Conservation (phyloP, 2,797 vertebrate species). For the Hapalemur alaotrensis region DNA sequence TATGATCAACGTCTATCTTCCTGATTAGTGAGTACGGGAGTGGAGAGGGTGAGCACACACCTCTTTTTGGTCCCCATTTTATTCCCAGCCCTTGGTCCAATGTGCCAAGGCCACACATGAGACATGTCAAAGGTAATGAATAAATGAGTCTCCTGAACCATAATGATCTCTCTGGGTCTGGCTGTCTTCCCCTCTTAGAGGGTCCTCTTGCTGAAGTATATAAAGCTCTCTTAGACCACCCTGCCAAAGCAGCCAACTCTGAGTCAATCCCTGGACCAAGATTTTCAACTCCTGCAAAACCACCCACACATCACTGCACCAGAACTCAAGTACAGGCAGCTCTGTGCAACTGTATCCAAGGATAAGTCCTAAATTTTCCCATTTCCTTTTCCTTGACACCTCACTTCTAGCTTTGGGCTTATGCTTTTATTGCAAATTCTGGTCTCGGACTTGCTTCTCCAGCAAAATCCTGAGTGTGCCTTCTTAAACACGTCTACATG, state of each 20-base stretch:
- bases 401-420: background rate
- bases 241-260: background rate
- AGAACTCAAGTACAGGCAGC: background rate
- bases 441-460: background rate
- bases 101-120: background rate
- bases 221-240: background rate
- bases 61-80: background rate
- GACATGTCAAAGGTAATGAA: background rate
- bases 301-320: too few species aligned
- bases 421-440: background rate
- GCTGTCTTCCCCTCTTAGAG: background rate
- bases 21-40: background rate
- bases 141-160: background rate
- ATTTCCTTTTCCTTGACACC: background rate
- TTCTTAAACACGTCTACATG: background rate
- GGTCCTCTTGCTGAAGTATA: background rate
- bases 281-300: background rate
- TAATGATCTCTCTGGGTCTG: background rate
- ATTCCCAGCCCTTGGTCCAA: background rate
- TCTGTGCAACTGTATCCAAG: background rate
- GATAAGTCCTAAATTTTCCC: background rate
- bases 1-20: background rate
- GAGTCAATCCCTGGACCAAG: background rate
- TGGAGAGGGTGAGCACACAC: background rate
- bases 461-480: background rate